Conservation (phyloP, 2,113 vertebrate genomes). For the Lepus europaeus region DNA sequence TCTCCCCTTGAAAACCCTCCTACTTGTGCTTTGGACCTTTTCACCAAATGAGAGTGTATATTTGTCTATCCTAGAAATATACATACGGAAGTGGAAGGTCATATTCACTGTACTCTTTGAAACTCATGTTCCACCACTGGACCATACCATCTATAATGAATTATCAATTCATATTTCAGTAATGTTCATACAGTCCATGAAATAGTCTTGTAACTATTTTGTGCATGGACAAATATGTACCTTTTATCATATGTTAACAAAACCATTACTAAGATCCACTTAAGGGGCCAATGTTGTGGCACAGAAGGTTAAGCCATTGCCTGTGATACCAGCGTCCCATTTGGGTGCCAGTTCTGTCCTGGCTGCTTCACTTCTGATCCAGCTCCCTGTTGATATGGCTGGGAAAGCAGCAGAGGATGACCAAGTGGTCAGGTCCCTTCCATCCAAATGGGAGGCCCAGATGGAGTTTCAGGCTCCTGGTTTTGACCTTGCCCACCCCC, state of each 20-base stretch:
- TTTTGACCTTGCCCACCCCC: no score
- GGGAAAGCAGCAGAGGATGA: no score
- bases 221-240: not conserved
- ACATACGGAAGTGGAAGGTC: conserved; percentile 7
- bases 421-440: no score
- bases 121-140: not conserved
- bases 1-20: not conserved
- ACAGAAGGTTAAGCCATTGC: no score
- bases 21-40: not conserved
- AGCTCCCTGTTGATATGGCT: no score
- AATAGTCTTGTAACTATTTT: not conserved
- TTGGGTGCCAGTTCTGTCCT: no score
- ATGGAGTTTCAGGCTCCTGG: no score
- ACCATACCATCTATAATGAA: not conserved
- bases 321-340: no score
- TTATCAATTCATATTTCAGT: conserved; percentile 12
- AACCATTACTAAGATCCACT: not conserved
- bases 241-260: conserved; percentile 28
- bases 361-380: no score
- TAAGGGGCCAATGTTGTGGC: not conserved
- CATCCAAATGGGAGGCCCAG: no score
- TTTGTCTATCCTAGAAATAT: not conserved
- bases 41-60: not conserved
- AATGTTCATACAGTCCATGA: conserved; percentile 3
- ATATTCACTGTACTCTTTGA: not conserved